Evolutionary conservation across 2,797 vertebrate species (phyloP).

Genomic region (Diglossa cyanea): DNA sequence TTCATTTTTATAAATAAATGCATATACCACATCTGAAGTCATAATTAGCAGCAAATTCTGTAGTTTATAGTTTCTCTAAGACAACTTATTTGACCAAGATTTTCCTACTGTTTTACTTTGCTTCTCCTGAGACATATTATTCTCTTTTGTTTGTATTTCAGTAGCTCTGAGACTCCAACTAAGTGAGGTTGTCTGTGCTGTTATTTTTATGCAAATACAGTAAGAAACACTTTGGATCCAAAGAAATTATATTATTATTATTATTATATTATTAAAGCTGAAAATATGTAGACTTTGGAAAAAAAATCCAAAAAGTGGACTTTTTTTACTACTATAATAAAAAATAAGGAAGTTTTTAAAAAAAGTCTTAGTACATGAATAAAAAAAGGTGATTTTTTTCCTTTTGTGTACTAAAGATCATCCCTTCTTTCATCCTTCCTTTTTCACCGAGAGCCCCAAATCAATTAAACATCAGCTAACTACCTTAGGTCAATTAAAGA

Average conservation of each 20-base stretch:
- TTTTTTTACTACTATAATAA: background rate
- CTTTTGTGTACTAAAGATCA: background rate
- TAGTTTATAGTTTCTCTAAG: background rate
- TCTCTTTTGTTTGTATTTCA: background rate
- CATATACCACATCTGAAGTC: background rate
- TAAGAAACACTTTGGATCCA: background rate
- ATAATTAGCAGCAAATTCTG: background rate
- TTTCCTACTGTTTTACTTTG: background rate
- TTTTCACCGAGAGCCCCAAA: background rate
- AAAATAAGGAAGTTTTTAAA: rapidly evolving
- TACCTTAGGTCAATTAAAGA: background rate
- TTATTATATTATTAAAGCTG: background rate
- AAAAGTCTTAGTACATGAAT: background rate
- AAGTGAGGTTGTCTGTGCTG: background rate
- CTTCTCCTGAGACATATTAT: background rate
- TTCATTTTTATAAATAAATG: background rate
- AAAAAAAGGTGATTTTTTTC: rapidly evolving
- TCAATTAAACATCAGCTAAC: background rate
- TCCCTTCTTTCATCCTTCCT: background rate
- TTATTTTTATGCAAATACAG: background rate
- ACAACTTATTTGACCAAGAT: background rate
- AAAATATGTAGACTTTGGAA: background rate
- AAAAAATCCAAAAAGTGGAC: background rate
- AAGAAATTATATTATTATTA: background rate
- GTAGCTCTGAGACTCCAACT: background rate